Conservation (phyloP, 2,797 vertebrate species). For the Sparidentex hasta region DNA sequence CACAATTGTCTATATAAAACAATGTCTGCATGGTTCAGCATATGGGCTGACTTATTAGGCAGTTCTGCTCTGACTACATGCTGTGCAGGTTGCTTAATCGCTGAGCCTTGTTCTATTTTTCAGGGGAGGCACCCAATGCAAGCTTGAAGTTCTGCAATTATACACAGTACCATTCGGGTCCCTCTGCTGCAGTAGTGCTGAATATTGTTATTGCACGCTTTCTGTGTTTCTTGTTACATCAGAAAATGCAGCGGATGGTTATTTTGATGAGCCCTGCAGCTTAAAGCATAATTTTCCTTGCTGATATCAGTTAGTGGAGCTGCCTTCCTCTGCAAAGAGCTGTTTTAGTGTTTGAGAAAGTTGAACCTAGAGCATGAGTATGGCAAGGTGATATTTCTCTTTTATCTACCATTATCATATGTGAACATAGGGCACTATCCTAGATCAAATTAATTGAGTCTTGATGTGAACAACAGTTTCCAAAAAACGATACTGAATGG, state of each 20-base stretch:
- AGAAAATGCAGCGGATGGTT: slow-evolving; percentile 21
- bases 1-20: slow-evolving; percentile 23
- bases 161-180: not conserved
- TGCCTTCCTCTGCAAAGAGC: not conserved
- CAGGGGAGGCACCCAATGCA: slow-evolving; percentile 13
- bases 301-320: slow-evolving; percentile 9
- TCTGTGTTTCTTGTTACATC: slow-evolving; percentile 23
- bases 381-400: not conserved
- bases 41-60: slow-evolving; percentile 29
- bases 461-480: too few species aligned
- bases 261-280: slow-evolving; percentile 2
- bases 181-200: slow-evolving; percentile 14
- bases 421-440: not conserved
- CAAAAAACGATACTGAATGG: not conserved
- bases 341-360: not conserved
- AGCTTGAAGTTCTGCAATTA: slow-evolving; percentile 18
- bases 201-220: slow-evolving; percentile 16
- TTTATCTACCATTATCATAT: not conserved
- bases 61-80: slow-evolving; percentile 10
- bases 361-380: not conserved
- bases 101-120: slow-evolving; percentile 40
- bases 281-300: slow-evolving; percentile 9
- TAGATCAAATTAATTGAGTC: not conserved
- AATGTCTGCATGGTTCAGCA: slow-evolving; percentile 45
- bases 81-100: slow-evolving; percentile 22